Conservation (phyloP, 2,888 invertebrate species). For the Dynastes tityus region DNA sequence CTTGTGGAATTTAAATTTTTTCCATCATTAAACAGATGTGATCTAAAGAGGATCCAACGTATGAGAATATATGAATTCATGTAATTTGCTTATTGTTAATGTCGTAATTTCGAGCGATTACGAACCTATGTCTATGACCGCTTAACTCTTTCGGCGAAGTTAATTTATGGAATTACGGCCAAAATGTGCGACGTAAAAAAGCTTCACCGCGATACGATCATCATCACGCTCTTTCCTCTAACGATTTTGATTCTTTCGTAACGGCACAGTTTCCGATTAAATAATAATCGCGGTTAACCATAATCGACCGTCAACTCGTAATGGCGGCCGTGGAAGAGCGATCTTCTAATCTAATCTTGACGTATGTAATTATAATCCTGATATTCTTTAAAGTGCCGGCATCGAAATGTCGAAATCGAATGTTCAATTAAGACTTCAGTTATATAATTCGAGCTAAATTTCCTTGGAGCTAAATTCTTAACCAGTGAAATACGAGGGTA, state of each 20-base stretch:
- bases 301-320: not conserved
- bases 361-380: slow-evolving; percentile 2
- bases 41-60: not conserved
- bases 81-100: slow-evolving; percentile 29
- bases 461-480: too few species aligned
- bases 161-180: slow-evolving; percentile 27
- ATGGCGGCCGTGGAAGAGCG: not conserved
- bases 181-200: slow-evolving; percentile 22
- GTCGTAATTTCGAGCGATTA: slow-evolving; percentile 30
- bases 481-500: too few species aligned
- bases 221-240: not conserved
- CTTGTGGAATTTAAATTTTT: slow-evolving; percentile 18
- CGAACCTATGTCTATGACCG: slow-evolving; percentile 3
- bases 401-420: not conserved
- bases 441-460: too few species aligned
- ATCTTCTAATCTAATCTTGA: not conserved
- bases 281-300: slow-evolving; percentile 1
- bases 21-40: not conserved
- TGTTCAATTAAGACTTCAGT: not conserved
- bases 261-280: not conserved
- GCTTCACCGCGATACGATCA: not conserved
- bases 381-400: not conserved
- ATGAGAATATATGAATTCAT: not conserved
- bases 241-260: not conserved
- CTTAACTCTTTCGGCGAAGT: slow-evolving; percentile 1